Percentiles rank a stretch among this genome's conserved stretches.
These are phyloP conservation scores for Myathropa florea DNA, from an alignment of 2,888 invertebrate genomes.

Conservation along the genomic window DNA sequence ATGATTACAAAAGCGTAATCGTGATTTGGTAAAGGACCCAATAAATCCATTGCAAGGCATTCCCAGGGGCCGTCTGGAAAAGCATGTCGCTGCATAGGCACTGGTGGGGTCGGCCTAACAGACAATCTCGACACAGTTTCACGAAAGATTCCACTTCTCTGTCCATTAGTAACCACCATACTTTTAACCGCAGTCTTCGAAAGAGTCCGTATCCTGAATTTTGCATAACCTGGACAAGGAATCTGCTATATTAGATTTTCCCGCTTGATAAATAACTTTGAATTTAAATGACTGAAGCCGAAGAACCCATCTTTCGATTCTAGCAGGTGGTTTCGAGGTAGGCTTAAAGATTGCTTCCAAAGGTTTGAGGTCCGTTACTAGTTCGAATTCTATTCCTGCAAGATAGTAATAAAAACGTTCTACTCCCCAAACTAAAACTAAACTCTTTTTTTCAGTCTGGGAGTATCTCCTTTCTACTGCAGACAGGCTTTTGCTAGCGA, in stretches of 20 bases:
- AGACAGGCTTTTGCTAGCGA: constrained; percentile 60
- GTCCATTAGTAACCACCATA: constrained; percentile 60
- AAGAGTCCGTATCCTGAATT: neutral
- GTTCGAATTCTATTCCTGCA: constrained; percentile 54
- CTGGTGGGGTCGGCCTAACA: constrained; percentile 22
- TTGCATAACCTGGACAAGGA: constrained; percentile 26
- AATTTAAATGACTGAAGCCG: neutral
- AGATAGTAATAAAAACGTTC: constrained; percentile 57
- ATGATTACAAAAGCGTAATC: constrained; percentile 36
- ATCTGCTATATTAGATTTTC: constrained; percentile 18
- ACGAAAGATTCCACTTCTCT: constrained; percentile 15
- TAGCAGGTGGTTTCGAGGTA: neutral
- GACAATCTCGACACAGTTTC: constrained; percentile 50
- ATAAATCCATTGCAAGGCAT: constrained; percentile 27
- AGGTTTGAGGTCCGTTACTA: constrained; percentile 10
- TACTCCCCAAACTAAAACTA: constrained; percentile 7
- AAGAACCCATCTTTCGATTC: constrained; percentile 18
- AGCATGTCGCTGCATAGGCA: neutral
- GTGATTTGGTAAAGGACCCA: constrained; percentile 25
- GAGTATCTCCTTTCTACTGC: constrained; percentile 22
- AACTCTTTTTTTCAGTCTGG: constrained; percentile 41
- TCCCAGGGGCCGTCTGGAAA: constrained; percentile 30
- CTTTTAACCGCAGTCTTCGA: constrained; percentile 41
- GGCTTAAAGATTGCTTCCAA: constrained; percentile 8
- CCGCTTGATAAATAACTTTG: neutral